phyloP scores from a whole-genome alignment of 2,888 invertebrate genomes.

The Venusia cambrica region DNA sequence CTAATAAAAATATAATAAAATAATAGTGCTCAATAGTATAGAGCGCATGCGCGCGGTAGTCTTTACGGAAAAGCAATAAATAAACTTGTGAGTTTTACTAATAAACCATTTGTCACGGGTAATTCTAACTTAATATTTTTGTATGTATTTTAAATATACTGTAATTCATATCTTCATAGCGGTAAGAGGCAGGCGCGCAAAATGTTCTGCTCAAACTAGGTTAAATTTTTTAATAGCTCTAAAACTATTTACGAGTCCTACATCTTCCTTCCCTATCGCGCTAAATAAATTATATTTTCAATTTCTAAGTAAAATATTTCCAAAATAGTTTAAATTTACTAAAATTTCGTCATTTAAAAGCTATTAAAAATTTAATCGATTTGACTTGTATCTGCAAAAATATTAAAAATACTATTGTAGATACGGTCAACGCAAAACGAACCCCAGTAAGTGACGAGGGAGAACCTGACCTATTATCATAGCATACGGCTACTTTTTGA shows the following conservation, averaged over 20 bases:
- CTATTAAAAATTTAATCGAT: conserved; percentile 41
- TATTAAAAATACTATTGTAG: conserved; percentile 51
- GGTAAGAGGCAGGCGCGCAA: conserved; percentile 64
- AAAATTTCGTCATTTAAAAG: conserved; percentile 19
- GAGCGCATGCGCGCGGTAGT: conserved; percentile 44
- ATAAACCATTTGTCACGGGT: conserved; percentile 52
- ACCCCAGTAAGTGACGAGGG: conserved; percentile 69
- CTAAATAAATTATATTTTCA: conserved; percentile 20
- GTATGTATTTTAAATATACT: conserved; percentile 78
- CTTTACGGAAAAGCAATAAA: conserved; percentile 70
- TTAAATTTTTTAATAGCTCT: conserved; percentile 33
- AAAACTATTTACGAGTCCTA: conserved; percentile 8
- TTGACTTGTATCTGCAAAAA: conserved; percentile 46
- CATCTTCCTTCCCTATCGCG: conserved; percentile 5
- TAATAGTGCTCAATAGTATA: conserved; percentile 77
- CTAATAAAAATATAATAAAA: conserved; percentile 60
- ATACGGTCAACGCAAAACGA: conserved; percentile 49
- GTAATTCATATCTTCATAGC: conserved; percentile 78
- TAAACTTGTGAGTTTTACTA: conserved; percentile 62
- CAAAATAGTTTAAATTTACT: conserved; percentile 11
- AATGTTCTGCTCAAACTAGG: conserved; percentile 30
- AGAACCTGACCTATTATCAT: conserved; percentile 70
- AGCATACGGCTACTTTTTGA: conserved; percentile 78
- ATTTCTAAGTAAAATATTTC: conserved; percentile 20
- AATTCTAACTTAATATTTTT: conserved; percentile 75